phyloP scores from a whole-genome alignment of 2,888 invertebrate genomes.

The Syritta pipiens region DNA sequence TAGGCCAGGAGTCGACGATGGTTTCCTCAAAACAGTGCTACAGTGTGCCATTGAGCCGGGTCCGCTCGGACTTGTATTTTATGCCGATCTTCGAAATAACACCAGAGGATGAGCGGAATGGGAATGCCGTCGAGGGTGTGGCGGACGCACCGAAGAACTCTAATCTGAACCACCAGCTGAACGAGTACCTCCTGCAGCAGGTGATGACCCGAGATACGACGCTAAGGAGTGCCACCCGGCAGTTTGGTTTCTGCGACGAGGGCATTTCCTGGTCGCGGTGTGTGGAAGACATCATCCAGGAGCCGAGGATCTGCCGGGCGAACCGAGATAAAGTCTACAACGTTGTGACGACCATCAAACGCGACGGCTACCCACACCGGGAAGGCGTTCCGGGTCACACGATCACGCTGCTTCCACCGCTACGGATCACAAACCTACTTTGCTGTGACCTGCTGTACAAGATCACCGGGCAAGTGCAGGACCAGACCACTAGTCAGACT shows the following conservation, averaged over 20 bases:
- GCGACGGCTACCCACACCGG: slow-evolving; percentile 88
- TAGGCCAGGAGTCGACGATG: slow-evolving; percentile 81
- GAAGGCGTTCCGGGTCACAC: slow-evolving; percentile 90
- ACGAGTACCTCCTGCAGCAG: slow-evolving; percentile 40
- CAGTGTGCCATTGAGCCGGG: slow-evolving; percentile 89
- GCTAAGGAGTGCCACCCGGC: slow-evolving; percentile 64
- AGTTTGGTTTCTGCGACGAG: slow-evolving; percentile 75
- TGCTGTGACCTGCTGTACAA: slow-evolving; percentile 89
- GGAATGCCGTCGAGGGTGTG: slow-evolving; percentile 34
- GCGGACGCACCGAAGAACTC: slow-evolving; percentile 37
- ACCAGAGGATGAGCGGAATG: slow-evolving; percentile 55
- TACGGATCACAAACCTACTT: slow-evolving; percentile 91
- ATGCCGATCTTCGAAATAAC: slow-evolving; percentile 82
- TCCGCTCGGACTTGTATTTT: slow-evolving; percentile 86
- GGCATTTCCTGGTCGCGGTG: slow-evolving; percentile 76
- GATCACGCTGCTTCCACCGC: slow-evolving; percentile 90
- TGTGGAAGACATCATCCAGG: slow-evolving; percentile 71
- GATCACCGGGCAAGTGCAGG: slow-evolving; percentile 76
- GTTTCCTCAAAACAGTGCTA: slow-evolving; percentile 82
- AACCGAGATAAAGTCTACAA: slow-evolving; percentile 74
- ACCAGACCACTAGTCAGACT: slow-evolving; percentile 64
- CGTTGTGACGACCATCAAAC: slow-evolving; percentile 80
- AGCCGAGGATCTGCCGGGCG: slow-evolving; percentile 74
- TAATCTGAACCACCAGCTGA: slow-evolving; percentile 50
- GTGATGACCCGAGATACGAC: slow-evolving; percentile 11